Evolutionary conservation across 2,113 vertebrate species (phyloP).

Genomic region (Oryzias woworae): DNA sequence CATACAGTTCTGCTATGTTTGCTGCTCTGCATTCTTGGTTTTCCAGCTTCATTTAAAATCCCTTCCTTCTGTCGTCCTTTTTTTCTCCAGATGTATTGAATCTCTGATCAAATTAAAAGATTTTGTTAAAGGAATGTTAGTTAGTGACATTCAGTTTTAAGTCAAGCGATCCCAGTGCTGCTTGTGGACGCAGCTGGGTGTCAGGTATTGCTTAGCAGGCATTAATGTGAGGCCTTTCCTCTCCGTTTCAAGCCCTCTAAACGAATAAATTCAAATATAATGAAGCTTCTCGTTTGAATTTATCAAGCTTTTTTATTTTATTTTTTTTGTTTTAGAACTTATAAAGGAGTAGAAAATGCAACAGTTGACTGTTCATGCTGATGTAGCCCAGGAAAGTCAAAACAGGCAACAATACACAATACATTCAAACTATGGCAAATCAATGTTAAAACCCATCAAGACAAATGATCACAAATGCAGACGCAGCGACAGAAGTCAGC

Average conservation of each 20-base stretch:
- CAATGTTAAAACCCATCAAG: constrained; percentile 53
- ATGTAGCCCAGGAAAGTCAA: constrained; percentile 38
- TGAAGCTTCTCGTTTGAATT: constrained; percentile 22
- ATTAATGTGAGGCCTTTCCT: background rate
- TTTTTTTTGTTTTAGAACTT: constrained; percentile 1
- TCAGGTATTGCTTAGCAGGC: background rate
- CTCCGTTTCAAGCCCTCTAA: background rate
- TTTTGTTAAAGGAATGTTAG: background rate
- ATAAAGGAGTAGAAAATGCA: constrained; percentile 24
- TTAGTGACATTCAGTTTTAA: constrained; percentile 2
- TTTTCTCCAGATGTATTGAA: background rate
- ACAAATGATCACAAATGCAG: constrained; percentile 64
- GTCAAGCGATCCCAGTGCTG: background rate
- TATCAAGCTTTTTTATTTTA: constrained; percentile 25
- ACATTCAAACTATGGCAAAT: constrained; percentile 59
- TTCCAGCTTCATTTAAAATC: constrained; percentile 10
- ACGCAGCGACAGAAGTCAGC: constrained; percentile 75
- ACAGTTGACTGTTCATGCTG: constrained; percentile 8
- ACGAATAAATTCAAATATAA: background rate
- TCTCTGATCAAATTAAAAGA: constrained; percentile 5
- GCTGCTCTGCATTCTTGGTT: constrained; percentile 18
- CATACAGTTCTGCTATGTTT: background rate
- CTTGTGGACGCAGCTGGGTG: constrained; percentile 31
- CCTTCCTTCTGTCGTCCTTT: constrained; percentile 2
- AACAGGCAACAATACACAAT: constrained; percentile 38